These are phyloP conservation scores for Streblospio benedicti DNA, from an alignment of 1,140 invertebrate genomes.

Conservation along the genomic window DNA sequence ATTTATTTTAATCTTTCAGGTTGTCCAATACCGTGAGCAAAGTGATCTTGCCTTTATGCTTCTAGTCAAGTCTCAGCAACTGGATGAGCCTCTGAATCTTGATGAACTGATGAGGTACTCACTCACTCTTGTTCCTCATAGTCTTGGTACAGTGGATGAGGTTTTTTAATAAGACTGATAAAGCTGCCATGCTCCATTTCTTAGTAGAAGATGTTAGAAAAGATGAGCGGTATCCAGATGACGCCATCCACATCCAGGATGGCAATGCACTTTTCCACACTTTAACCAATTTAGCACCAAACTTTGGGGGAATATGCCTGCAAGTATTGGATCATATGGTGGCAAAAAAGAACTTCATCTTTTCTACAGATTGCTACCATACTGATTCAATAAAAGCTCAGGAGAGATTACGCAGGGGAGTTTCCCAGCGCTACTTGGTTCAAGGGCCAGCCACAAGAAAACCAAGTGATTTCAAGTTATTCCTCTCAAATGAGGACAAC, in stretches of 20 bases:
- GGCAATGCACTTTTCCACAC: background rate
- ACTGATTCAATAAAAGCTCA: background rate
- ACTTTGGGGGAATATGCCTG: background rate
- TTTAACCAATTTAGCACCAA: too few species aligned
- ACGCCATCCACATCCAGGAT: background rate
- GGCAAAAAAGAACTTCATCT: background rate
- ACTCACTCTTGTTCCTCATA: too few species aligned
- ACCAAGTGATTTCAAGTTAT: background rate
- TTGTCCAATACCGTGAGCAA: background rate
- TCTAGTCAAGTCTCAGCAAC: background rate
- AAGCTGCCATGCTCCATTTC: background rate
- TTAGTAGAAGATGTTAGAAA: background rate
- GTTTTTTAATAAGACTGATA: background rate
- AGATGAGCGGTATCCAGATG: background rate
- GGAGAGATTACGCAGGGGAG: background rate
- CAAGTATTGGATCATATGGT: background rate
- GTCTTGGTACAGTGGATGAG: background rate
- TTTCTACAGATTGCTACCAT: background rate
- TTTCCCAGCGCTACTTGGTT: background rate
- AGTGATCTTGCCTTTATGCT: background rate
- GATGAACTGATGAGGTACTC: background rate
- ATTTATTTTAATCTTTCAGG: background rate
- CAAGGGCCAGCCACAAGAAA: background rate
- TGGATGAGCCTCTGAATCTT: background rate
- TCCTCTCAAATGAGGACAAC: background rate